phyloP scores from a whole-genome alignment of 2,113 vertebrate genomes.

The Mirounga angustirostris region DNA sequence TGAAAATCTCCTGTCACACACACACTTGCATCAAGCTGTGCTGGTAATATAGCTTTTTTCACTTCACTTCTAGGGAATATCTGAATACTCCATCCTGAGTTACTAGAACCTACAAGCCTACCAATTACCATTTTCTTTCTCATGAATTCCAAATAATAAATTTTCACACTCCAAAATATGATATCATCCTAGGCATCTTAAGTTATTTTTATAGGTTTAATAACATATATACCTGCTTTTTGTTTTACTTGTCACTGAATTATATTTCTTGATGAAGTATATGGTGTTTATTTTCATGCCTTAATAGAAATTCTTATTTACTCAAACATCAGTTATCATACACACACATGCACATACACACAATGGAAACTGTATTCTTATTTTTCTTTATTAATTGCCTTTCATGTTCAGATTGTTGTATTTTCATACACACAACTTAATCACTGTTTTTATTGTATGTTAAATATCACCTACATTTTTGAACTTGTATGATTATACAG shows the following conservation, averaged over 20 bases:
- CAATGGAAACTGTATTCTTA: not conserved
- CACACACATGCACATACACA: not conserved
- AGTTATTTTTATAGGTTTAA: not conserved
- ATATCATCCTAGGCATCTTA: not conserved
- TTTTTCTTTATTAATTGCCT: not conserved
- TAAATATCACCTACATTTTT: not conserved
- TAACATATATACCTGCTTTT: not conserved
- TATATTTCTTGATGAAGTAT: not conserved
- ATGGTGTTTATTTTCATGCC: not conserved
- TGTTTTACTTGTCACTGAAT: not conserved
- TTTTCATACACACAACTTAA: not conserved
- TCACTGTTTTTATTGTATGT: not conserved
- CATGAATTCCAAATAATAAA: not conserved
- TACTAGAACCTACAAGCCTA: not conserved
- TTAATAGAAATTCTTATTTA: not conserved
- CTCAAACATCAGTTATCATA: not conserved
- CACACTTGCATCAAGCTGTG: not conserved
- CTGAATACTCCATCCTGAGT: not conserved
- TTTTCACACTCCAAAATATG: not conserved
- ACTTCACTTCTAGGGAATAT: not conserved
- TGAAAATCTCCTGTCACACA: constrained; percentile 19
- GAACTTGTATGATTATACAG: not conserved
- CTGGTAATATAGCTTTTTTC: not conserved
- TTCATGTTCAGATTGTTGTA: not conserved
- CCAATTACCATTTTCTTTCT: not conserved